A percentile compares a stretch with the other conserved stretches of the same genome.
Conservation (phyloP, 2,113 vertebrate genomes). For the Nannospalax galili region DNA sequence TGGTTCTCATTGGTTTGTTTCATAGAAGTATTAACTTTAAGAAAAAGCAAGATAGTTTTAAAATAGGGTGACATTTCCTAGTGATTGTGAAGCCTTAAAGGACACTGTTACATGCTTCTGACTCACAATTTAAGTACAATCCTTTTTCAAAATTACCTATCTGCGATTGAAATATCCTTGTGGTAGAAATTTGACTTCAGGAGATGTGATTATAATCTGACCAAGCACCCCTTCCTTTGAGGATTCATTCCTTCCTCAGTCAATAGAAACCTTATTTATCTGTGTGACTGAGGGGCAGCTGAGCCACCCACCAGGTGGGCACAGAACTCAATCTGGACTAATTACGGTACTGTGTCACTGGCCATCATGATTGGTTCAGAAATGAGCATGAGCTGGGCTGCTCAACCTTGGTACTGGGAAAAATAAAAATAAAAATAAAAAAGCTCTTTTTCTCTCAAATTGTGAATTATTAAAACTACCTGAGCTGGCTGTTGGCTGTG, state of each 20-base stretch:
- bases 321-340: not conserved
- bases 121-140: no score
- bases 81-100: no score
- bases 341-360: not conserved
- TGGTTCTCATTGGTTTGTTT: no score
- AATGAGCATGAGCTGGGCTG: not conserved
- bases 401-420: no score
- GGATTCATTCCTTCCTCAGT: not conserved
- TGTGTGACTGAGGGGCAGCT: not conserved
- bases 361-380: not conserved
- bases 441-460: not conserved
- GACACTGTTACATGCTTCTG: no score
- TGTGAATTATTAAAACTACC: conserved; percentile 3
- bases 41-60: no score
- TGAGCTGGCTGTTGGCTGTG: not conserved
- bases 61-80: no score
- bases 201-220: not conserved
- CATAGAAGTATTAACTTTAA: no score
- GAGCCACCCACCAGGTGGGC: not conserved
- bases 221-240: not conserved
- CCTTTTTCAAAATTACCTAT: no score
- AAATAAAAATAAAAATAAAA: not conserved
- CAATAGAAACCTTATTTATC: not conserved
- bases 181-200: not conserved
- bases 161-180: not conserved